Base-by-base conservation (phyloP, 2,797 vertebrate genomes). In the Glyptemys insculpta region DNA sequence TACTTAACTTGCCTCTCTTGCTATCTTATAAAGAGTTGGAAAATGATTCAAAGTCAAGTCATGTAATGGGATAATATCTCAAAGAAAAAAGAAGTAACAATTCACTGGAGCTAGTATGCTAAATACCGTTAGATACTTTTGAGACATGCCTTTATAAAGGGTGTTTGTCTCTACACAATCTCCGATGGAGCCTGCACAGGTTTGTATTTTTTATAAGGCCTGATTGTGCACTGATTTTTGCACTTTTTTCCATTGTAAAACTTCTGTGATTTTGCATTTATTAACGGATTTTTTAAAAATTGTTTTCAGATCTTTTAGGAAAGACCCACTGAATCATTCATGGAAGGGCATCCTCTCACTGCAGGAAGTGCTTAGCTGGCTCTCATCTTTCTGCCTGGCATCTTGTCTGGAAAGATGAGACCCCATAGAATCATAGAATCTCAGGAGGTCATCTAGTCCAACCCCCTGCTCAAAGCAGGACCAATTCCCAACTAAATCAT, bases 1-100 rank as follows among this genome's bases (percentile, higher is more conserved):
- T 34, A 94, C 94, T 85, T 25, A 21, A 37, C 95, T 91, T 94
- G 56, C 96, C 94, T 95, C 72, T 91, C 89, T 56, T 94, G 54
- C 49, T 91, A 21, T 80, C 82, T 96, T 88, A 41, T 59, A 93
- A 84, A 94, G 74, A 49, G 89, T 94, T 96, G 25, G 59, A 79
- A 94, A 92, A 54, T 65, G 3, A 25, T 2, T 74, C 83, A 34
- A 50, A 86, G 12, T 94, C 91, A 84, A 96, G 65, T 90, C 68
- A 41, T 94, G 87, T 93, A 93, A 85, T 95, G 85, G 53, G 83
- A 44, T 62, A 91, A 91, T 91, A 91, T 14, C 27, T 37, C n/a
- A 72, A 72, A n/a, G 68, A 72, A 72, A 72, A 41, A 41, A 37
- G 37, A 72, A 44, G 57, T 29, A 62, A 57, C 76, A 76, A 25